Evolutionary conservation across 2,888 invertebrate species (phyloP), one percentile per base, ranked within the genome.

Genomic region (Agrilus biguttatus): DNA sequence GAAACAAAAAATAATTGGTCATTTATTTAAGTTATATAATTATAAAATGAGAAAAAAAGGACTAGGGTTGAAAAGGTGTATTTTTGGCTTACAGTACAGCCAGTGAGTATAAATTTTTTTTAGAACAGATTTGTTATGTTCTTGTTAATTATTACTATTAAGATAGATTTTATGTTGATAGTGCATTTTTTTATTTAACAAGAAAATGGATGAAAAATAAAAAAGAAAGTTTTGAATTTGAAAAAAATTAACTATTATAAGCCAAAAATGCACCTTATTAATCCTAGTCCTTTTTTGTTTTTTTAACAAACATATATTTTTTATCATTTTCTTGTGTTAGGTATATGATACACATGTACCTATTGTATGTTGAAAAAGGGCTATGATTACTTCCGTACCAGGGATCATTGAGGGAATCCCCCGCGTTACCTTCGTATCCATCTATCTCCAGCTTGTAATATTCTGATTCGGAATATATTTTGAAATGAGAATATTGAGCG

Each of bases 321-420:
- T 40, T 36, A 40, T 17, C 8, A 40, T n/a, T 1, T n/a, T 40
- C 33, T 32, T 17, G 14, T 17, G 33, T n/a, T 28, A 10, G 28
- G 13, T 17, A 41, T n/a, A 12, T 12, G 28, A 7, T 28, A 17
- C 33, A 23, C 10, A 40, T 58, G 64, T 65, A 83, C 84, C 83
- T 82, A 72, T 91, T 89, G 58, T 89, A 89, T 2, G 90, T 90
- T 6, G 90, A 90, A 72, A 91, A 90, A 34, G 90, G 90, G 63
- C 89, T 89, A 67, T 90, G 88, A 65, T 90, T 90, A 48, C 88
- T 88, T 38, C 90, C 90, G 60, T 90, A 90, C 90, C 90, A 91
- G 12, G 90, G 90, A 68, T 91, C 90, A 63, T 90, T 90, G 39
- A 91, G 71, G 1, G 90, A 89, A 65, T 91, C 90, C 1, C 90